Evolutionary conservation across 2,797 vertebrate species (phyloP), one percentile per base, ranked within the genome.

Genomic region (Urosaurus nigricauda): DNA sequence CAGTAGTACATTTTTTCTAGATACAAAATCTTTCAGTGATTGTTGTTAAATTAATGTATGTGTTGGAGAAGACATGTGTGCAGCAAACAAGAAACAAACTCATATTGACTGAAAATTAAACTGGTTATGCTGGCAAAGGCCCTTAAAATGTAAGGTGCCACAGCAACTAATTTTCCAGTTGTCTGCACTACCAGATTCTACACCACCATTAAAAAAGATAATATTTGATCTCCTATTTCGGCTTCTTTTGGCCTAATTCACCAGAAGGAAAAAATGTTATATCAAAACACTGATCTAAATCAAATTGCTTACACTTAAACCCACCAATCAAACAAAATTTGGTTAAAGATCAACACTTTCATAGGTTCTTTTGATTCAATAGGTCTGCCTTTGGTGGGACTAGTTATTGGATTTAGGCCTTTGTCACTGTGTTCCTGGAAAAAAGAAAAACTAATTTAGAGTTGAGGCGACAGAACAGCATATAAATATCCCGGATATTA

Each of bases 81-180:
- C 24, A 86, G 32, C 51, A 84, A 70, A 84, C 51, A 58, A 83
- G 32, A 65, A 63, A 65, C 13, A 89, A 79, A 71, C 71, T 1
- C n/a, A 58, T 6, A 79, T 35, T n/a, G 56, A 78, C 51, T 70
- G 6, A 35, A 84, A 83, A 78, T 78, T 68, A 83, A 47, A 51
- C 19, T 13, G 29, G 43, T 63, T 37, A 21, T 82, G 56, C 17
- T 29, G 51, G 56, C 65, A 87, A 81, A 75, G 9, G 1, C 2
- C 26, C 86, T 92, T 92, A 68, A 93, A 93, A 75, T 88, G 71
- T 90, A 88, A 93, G 93, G 63, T 85, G 87, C 89, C 79, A 89
- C 35, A 26, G 9, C 14, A 68, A 43, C 40, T 63, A 73, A 74
- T 85, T 78, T 93, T 53, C 40, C 13, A 40, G 26, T 29, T 83